Evolutionary conservation across 2,113 vertebrate genomes (phyloP).

Genomic region (Pardalotus punctatus): DNA sequence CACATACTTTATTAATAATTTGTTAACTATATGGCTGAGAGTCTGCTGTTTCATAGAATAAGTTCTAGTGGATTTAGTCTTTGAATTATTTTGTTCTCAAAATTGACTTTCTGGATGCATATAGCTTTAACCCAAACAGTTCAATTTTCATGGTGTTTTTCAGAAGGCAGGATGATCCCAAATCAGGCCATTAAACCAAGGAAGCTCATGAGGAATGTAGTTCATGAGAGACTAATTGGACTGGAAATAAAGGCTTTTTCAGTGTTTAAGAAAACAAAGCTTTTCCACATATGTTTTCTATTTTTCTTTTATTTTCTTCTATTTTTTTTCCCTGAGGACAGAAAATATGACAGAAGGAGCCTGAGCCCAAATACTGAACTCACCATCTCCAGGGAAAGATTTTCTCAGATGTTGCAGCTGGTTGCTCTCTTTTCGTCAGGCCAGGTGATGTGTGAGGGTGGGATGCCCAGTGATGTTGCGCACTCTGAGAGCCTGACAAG

Average conservation of each 20-base stretch:
- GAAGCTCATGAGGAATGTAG: neutral
- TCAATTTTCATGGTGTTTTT: neutral
- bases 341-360: neutral
- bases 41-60: neutral
- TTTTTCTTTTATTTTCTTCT: neutral
- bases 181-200: neutral
- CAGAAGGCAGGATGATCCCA: neutral
- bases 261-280: neutral
- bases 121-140: neutral
- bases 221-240: neutral
- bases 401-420: neutral
- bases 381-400: neutral
- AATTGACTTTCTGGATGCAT: neutral
- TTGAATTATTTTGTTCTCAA: neutral
- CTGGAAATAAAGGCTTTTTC: neutral
- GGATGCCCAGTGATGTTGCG: neutral
- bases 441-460: neutral
- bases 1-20: neutral
- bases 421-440: neutral
- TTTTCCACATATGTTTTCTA: neutral
- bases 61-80: neutral
- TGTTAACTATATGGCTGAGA: neutral
- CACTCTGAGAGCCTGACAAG: neutral
- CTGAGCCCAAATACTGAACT: neutral
- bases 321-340: neutral